Evolutionary conservation across 2,888 invertebrate genomes (phyloP).

Genomic region (Phalera bucephala): DNA sequence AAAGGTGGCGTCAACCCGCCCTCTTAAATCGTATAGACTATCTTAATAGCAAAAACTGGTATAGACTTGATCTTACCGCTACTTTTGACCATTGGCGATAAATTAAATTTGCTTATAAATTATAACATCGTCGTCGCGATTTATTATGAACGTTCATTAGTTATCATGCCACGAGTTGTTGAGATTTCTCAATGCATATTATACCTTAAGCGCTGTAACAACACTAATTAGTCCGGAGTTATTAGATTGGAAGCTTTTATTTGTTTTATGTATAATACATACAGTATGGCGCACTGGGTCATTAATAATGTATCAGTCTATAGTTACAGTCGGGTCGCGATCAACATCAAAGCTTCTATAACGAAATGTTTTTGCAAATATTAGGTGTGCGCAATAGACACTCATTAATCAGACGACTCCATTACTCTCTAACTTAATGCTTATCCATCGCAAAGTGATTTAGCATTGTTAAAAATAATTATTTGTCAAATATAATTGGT

Average conservation of each 20-base stretch:
- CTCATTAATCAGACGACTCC: slow-evolving; percentile 26
- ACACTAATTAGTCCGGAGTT: slow-evolving; percentile 25
- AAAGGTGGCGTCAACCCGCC: slow-evolving; percentile 46
- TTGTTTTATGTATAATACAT: slow-evolving; percentile 25
- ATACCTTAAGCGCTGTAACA: slow-evolving; percentile 26
- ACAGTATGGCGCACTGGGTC: slow-evolving; percentile 35
- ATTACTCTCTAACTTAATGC: no score
- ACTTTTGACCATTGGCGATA: slow-evolving; percentile 49
- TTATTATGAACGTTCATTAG: slow-evolving; percentile 34
- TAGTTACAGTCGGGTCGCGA: slow-evolving; percentile 23
- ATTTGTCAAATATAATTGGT: slow-evolving; percentile 27
- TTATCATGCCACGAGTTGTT: slow-evolving; percentile 26
- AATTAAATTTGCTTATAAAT: slow-evolving; percentile 51
- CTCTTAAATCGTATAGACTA: slow-evolving; percentile 40
- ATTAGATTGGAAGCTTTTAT: slow-evolving; percentile 30
- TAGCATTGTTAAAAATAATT: slow-evolving; percentile 18
- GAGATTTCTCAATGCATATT: slow-evolving; percentile 24
- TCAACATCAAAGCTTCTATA: slow-evolving; percentile 26
- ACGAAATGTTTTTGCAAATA: slow-evolving; percentile 25
- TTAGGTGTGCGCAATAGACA: slow-evolving; percentile 20
- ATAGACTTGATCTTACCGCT: slow-evolving; percentile 41
- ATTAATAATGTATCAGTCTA: no score
- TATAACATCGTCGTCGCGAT: slow-evolving; percentile 25
- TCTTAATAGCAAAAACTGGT: slow-evolving; percentile 48
- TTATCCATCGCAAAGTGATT: no score